phyloP scores from a whole-genome alignment of 2,797 vertebrate species.

The Zenarchopterus dispar region DNA sequence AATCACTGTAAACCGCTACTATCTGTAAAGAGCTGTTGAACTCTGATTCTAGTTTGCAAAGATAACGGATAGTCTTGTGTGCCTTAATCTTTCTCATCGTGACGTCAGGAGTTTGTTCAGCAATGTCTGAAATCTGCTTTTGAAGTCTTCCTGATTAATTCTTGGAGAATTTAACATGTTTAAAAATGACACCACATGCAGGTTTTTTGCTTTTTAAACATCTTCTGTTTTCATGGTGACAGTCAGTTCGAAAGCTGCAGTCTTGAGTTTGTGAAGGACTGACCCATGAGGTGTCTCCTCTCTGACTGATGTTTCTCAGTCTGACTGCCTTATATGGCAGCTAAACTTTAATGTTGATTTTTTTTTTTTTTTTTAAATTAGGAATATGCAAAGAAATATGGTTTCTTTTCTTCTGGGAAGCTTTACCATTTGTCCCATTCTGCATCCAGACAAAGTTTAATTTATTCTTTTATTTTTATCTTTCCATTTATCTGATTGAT shows the following conservation, averaged over 20 bases:
- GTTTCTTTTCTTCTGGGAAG: constrained; percentile 53
- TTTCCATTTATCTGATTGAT: constrained; percentile 75
- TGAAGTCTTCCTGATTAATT: constrained; percentile 38
- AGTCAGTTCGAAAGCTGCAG: constrained; percentile 57
- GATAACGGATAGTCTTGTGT: constrained; percentile 47
- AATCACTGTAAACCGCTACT: constrained; percentile 34
- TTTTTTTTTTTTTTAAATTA: too few species aligned
- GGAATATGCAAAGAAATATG: constrained; percentile 34
- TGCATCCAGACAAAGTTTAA: constrained; percentile 75
- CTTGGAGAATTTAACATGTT: constrained; percentile 26
- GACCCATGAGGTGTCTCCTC: constrained; percentile 28
- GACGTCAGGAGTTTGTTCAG: constrained; percentile 1
- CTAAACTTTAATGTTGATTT: constrained; percentile 37
- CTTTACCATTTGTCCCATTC: constrained; percentile 55
- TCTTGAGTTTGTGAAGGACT: constrained; percentile 35
- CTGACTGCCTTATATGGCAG: constrained; percentile 21
- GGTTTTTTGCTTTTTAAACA: constrained; percentile 12
- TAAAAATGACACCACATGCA: constrained; percentile 27
- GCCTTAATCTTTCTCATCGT: constrained; percentile 57
- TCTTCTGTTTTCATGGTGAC: constrained; percentile 48
- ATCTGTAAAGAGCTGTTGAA: constrained; percentile 42
- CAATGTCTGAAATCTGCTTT: constrained; percentile 8
- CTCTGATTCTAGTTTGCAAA: constrained; percentile 58
- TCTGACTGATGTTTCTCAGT: constrained; percentile 12
- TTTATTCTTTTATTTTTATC: constrained; percentile 74